Conservation (phyloP, 64 coral and sea anemone genomes). For the Dendrophyllia cribrosa region DNA sequence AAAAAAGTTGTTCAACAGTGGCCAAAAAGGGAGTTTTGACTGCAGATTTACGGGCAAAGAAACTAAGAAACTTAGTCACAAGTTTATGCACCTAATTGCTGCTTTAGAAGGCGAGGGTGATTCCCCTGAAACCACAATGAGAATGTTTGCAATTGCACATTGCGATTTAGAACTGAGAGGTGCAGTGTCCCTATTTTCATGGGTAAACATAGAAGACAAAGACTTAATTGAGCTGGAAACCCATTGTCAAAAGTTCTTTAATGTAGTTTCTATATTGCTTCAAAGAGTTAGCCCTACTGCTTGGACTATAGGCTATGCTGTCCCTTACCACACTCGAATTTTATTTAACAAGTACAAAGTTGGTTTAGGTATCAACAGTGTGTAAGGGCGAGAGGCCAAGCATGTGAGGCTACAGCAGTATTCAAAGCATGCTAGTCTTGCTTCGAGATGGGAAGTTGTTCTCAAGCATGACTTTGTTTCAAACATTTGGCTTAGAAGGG, state of each 20-base stretch:
- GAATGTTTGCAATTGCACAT: slow-evolving; percentile 38
- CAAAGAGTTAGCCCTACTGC: slow-evolving; percentile 72
- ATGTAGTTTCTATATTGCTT: slow-evolving; percentile 40
- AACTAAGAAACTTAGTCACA: slow-evolving; percentile 73
- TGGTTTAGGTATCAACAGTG: slow-evolving; percentile 66
- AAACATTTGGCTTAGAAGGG: slow-evolving; percentile 39
- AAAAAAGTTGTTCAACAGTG: slow-evolving; percentile 61
- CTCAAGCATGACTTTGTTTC: slow-evolving; percentile 64
- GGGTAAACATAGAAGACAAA: background rate
- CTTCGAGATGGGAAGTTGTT: slow-evolving; percentile 53
- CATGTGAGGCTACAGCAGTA: slow-evolving; percentile 63
- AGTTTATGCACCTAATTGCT: slow-evolving; percentile 29
- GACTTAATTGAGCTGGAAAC: slow-evolving; percentile 27
- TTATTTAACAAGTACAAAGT: slow-evolving; percentile 53
- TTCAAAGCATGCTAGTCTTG: slow-evolving; percentile 64
- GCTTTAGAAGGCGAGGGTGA: slow-evolving; percentile 41
- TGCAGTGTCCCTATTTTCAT: slow-evolving; percentile 54
- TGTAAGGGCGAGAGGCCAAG: slow-evolving; percentile 57
- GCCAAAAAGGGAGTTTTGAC: slow-evolving; percentile 38
- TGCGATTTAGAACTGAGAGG: slow-evolving; percentile 72
- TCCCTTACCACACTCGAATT: slow-evolving; percentile 57
- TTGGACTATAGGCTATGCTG: slow-evolving; percentile 79
- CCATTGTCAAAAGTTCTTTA: slow-evolving; percentile 62
- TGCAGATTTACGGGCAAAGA: slow-evolving; percentile 87
- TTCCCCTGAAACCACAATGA: slow-evolving; percentile 13